Evolutionary conservation across 1,140 invertebrate species (phyloP).

Genomic region (Daktulosphaira vitifoliae): DNA sequence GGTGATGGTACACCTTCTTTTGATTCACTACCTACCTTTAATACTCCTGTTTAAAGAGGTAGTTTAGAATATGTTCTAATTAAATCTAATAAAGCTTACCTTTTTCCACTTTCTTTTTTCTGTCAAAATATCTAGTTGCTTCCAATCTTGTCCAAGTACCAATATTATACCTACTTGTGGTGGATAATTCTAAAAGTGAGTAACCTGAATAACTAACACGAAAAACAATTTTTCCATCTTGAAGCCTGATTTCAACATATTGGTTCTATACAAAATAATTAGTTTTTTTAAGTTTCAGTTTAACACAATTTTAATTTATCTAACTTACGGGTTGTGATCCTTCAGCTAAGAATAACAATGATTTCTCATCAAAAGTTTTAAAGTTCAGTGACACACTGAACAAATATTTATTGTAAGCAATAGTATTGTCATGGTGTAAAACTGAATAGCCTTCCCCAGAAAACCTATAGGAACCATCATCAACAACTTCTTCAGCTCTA

Average conservation of each 20-base stretch:
- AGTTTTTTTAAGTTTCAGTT: neutral
- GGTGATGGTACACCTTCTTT: conserved; percentile 55
- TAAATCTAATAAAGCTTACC: conserved; percentile 36
- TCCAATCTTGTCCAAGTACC: conserved; percentile 70
- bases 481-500: conserved; percentile 49
- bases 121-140: conserved; percentile 47
- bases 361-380: conserved; percentile 78
- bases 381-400: conserved; percentile 74
- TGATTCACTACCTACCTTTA: conserved; percentile 63
- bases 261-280: conserved; percentile 53
- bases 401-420: conserved; percentile 58
- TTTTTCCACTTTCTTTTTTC: conserved; percentile 42
- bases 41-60: too few relatives aligned
- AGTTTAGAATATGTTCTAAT: neutral
- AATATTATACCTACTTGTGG: conserved; percentile 65
- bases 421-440: conserved; percentile 51
- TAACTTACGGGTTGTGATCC: conserved; percentile 35
- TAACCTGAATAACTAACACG: conserved; percentile 60
- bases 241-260: conserved; percentile 65
- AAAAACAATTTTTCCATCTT: conserved; percentile 66
- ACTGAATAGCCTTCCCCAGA: conserved; percentile 71
- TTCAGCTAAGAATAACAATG: conserved; percentile 71
- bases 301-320: conserved; percentile 38
- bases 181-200: conserved; percentile 55
- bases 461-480: conserved; percentile 55